These are phyloP conservation scores for Gopherus flavomarginatus DNA, from an alignment of 2,113 vertebrate species.

Conservation along the genomic window DNA sequence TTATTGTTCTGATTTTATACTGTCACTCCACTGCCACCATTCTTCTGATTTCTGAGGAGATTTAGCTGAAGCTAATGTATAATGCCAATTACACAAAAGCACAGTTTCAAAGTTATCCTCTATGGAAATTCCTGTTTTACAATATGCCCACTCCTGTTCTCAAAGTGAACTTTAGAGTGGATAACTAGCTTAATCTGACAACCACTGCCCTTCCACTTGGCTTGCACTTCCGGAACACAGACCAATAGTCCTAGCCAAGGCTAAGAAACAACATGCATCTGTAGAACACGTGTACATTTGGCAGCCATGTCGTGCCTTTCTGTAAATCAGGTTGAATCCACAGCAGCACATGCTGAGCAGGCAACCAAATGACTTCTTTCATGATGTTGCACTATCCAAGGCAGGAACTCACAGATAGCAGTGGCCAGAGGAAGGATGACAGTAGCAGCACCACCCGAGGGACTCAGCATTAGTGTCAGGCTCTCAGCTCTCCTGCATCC, in stretches of 20 bases:
- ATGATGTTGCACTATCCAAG: background rate
- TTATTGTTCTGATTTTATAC: background rate
- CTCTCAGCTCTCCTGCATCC: background rate
- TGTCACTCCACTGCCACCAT: background rate
- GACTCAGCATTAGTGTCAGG: background rate
- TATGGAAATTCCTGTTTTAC: too few relatives aligned
- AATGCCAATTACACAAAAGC: too few relatives aligned
- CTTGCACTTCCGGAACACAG: background rate
- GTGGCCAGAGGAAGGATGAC: background rate
- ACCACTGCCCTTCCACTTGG: too few relatives aligned
- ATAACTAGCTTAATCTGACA: too few relatives aligned
- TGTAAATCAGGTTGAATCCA: background rate
- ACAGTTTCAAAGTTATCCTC: too few relatives aligned
- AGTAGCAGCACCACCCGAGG: background rate
- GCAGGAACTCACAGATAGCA: background rate
- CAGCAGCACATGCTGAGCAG: background rate
- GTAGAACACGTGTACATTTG: background rate
- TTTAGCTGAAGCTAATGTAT: background rate
- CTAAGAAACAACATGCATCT: too few relatives aligned
- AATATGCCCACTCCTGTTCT: too few relatives aligned
- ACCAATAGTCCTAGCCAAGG: background rate
- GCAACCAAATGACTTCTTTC: background rate
- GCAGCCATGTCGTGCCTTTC: background rate
- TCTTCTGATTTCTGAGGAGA: background rate
- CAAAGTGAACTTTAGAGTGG: too few relatives aligned